Conservation (phyloP, 2,888 invertebrate genomes). For the Papilio demoleus region DNA sequence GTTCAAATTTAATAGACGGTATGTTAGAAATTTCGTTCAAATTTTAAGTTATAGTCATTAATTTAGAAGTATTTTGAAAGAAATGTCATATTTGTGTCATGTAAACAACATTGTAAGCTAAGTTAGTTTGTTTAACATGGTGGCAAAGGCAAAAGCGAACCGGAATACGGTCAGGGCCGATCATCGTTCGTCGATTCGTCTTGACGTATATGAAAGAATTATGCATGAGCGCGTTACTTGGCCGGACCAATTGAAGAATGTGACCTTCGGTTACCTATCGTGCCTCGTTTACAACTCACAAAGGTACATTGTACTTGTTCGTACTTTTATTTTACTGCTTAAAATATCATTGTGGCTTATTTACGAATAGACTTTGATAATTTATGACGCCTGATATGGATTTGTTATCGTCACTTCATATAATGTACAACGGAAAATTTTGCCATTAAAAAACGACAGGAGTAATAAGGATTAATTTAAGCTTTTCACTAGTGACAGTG, state of each 20-base stretch:
- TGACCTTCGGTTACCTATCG: constrained; percentile 46
- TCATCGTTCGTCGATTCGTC: constrained; percentile 29
- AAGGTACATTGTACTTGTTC: constrained; percentile 32
- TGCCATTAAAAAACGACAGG: neutral
- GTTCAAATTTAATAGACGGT: too few relatives aligned
- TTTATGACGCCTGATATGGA: neutral
- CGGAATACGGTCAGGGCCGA: constrained; percentile 47
- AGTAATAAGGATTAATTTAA: neutral
- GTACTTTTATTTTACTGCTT: too few relatives aligned
- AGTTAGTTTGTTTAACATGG: constrained; percentile 21
- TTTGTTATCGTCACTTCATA: neutral
- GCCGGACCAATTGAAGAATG: constrained; percentile 57
- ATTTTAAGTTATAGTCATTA: too few relatives aligned
- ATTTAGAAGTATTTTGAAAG: too few relatives aligned
- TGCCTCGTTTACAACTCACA: constrained; percentile 20
- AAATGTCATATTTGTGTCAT: neutral
- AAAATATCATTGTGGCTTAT: too few relatives aligned
- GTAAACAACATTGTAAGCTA: constrained; percentile 29
- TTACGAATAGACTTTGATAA: neutral
- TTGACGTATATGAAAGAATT: constrained; percentile 46
- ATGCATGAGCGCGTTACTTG: constrained; percentile 55
- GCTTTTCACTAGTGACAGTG: too few relatives aligned
- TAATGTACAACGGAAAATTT: too few relatives aligned
- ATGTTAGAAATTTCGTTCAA: too few relatives aligned
- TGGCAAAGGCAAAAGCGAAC: constrained; percentile 31